phyloP scores from a whole-genome alignment of 2,888 invertebrate genomes.

The Orchesellides sinensis region DNA sequence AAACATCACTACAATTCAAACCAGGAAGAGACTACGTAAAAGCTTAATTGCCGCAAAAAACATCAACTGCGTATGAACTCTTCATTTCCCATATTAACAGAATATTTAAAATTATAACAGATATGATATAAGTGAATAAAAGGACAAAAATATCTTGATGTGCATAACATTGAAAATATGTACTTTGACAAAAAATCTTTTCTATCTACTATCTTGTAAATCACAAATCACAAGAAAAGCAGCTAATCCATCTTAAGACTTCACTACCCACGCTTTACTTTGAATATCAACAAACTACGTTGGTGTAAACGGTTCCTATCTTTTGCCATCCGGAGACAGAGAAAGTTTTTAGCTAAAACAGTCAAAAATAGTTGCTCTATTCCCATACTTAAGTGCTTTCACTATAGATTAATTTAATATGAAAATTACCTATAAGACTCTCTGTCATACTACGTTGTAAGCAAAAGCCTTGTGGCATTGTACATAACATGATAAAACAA shows the following conservation, averaged over 20 bases:
- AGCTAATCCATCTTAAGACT: conserved; percentile 50
- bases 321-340: too few relatives aligned
- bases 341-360: too few relatives aligned
- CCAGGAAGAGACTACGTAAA: background rate
- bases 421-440: background rate
- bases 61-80: too few relatives aligned
- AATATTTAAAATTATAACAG: too few relatives aligned
- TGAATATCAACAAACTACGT: conserved; percentile 33
- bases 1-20: background rate
- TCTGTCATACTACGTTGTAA: too few relatives aligned
- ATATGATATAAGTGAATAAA: too few relatives aligned
- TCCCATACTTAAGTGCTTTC: background rate
- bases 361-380: too few relatives aligned
- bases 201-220: conserved; percentile 7
- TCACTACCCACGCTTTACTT: conserved; percentile 27
- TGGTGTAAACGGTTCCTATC: background rate
- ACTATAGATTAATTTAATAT: background rate
- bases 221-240: conserved; percentile 49
- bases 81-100: too few relatives aligned
- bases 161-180: conserved; percentile 23
- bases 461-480: too few relatives aligned
- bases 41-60: too few relatives aligned
- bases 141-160: background rate
- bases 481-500: too few relatives aligned
- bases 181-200: conserved; percentile 30